Evolutionary conservation across 2,113 vertebrate species (phyloP).

Genomic region (Mus spicilegus): DNA sequence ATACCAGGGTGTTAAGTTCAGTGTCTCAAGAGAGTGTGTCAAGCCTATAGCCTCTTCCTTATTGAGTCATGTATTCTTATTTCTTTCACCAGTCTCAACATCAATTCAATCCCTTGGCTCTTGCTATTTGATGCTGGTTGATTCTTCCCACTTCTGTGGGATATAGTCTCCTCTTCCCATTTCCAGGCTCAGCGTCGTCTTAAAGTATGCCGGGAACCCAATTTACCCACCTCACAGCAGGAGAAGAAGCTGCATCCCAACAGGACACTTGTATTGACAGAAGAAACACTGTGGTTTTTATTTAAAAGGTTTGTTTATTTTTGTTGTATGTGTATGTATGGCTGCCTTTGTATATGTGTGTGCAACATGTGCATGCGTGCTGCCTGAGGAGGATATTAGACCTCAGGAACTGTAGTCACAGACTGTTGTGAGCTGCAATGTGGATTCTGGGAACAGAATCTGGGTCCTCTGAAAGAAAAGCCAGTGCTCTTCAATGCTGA

Average conservation of each 20-base stretch:
- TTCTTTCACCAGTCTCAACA: not conserved
- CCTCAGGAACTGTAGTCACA: too few species aligned
- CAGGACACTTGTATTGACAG: not conserved
- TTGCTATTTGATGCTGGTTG: not conserved
- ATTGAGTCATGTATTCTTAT: not conserved
- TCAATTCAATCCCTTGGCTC: not conserved
- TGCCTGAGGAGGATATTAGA: not conserved
- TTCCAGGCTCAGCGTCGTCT: not conserved
- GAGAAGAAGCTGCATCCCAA: not conserved
- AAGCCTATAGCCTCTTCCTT: not conserved
- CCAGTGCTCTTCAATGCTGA: not conserved
- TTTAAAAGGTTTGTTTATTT: not conserved
- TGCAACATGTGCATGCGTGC: not conserved
- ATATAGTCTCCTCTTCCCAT: not conserved
- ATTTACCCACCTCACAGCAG: not conserved
- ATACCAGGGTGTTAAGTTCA: not conserved
- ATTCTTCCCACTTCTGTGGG: not conserved
- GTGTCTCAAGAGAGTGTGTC: not conserved
- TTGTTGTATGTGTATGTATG: not conserved
- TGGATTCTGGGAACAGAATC: not conserved
- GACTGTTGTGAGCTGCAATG: not conserved
- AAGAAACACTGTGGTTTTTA: not conserved
- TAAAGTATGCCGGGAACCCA: not conserved
- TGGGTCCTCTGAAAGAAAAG: not conserved
- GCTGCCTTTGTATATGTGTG: not conserved